Conservation (phyloP, 2,888 invertebrate species). For the Arge pagana region DNA sequence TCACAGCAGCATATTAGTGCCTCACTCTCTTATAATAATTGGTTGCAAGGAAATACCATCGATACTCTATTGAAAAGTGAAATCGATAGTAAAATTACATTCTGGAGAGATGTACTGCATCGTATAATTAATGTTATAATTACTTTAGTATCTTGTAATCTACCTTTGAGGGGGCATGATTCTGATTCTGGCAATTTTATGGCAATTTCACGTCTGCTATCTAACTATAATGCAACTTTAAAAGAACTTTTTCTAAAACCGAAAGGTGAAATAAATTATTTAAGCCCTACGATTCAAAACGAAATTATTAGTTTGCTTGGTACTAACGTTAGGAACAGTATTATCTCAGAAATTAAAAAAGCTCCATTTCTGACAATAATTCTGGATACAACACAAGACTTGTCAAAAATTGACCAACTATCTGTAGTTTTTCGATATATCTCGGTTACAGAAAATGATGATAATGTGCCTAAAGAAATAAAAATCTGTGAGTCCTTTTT, state of each 20-base stretch:
- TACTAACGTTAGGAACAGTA: slow-evolving; percentile 3
- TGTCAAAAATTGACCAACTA: slow-evolving; percentile 32
- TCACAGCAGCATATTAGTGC: too few relatives aligned
- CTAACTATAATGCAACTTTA: slow-evolving; percentile 30
- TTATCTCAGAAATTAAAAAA: slow-evolving; percentile 14
- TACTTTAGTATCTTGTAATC: too few relatives aligned
- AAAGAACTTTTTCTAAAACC: slow-evolving; percentile 27
- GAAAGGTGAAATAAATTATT: slow-evolving; percentile 28
- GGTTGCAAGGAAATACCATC: too few relatives aligned
- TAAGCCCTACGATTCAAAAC: slow-evolving; percentile 33
- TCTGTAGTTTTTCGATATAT: slow-evolving; percentile 33
- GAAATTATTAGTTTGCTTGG: slow-evolving; percentile 20
- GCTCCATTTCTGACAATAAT: slow-evolving; percentile 27
- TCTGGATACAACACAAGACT: slow-evolving; percentile 27
- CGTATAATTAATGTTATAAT: too few relatives aligned
- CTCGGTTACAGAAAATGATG: slow-evolving; percentile 20
- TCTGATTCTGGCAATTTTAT: slow-evolving; percentile 37
- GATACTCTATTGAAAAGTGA: too few relatives aligned
- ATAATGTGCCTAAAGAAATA: slow-evolving; percentile 22
- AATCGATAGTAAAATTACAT: too few relatives aligned
- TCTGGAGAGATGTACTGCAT: too few relatives aligned
- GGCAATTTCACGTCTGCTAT: slow-evolving; percentile 31
- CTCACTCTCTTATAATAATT: too few relatives aligned
- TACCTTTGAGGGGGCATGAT: too few relatives aligned
- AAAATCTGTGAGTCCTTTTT: slow-evolving; percentile 27